phyloP scores from a whole-genome alignment of 1,140 invertebrate genomes.

The Eciton burchellii region DNA sequence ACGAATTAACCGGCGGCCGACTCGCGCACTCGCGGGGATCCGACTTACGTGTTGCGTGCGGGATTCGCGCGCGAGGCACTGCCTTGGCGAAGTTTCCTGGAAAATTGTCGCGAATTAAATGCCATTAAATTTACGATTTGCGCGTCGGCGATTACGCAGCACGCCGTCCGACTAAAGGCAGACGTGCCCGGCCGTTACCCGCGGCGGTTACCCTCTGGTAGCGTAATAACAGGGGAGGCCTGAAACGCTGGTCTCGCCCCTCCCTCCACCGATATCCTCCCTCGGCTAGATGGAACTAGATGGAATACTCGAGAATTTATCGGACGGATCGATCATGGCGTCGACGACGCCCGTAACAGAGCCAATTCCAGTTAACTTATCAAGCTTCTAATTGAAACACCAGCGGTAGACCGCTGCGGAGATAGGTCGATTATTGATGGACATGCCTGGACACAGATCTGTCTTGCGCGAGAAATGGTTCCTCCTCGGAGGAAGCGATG shows the following conservation, averaged over 20 bases:
- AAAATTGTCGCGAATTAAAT: constrained; percentile 82
- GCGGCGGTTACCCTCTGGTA: constrained; percentile 69
- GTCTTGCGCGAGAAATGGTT: background rate
- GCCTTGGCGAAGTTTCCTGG: constrained; percentile 59
- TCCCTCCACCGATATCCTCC: constrained; percentile 67
- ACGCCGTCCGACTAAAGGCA: constrained; percentile 41
- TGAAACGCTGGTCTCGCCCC: constrained; percentile 69
- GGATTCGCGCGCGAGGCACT: constrained; percentile 32
- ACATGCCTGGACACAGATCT: background rate
- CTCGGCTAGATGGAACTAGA: constrained; percentile 48
- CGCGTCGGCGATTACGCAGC: constrained; percentile 76
- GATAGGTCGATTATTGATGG: background rate
- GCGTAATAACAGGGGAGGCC: constrained; percentile 72
- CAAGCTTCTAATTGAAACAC: constrained; percentile 32
- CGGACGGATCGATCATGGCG: constrained; percentile 65
- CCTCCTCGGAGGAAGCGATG: too few relatives aligned
- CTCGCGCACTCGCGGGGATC: constrained; percentile 14
- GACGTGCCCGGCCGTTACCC: constrained; percentile 62
- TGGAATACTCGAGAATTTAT: constrained; percentile 69
- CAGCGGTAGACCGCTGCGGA: background rate
- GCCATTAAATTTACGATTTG: constrained; percentile 80
- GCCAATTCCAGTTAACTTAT: constrained; percentile 30
- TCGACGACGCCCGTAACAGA: constrained; percentile 41
- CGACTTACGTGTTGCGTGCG: constrained; percentile 54
- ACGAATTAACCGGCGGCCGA: constrained; percentile 39